phyloP scores from a whole-genome alignment of 2,888 invertebrate species.

The Tetramorium bicarinatum region DNA sequence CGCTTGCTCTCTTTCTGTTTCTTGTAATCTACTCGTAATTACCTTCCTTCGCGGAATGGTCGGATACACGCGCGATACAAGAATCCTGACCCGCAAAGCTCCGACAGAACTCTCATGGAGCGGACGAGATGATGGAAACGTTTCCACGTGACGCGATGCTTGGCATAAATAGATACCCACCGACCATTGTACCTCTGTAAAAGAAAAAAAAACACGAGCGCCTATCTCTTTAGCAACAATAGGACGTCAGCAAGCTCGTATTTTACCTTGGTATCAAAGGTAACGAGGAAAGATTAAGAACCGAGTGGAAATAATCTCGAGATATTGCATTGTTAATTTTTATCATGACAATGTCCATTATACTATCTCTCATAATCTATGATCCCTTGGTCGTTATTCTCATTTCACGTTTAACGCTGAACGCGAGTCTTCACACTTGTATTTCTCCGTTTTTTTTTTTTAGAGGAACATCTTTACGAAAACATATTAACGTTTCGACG shows the following conservation, averaged over 20 bases:
- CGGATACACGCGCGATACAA: slow-evolving; percentile 79
- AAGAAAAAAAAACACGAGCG: neutral
- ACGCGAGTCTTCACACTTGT: neutral
- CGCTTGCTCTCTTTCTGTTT: slow-evolving; percentile 60
- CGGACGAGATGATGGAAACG: slow-evolving; percentile 20
- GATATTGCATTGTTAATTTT: neutral
- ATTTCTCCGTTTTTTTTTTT: too few relatives aligned
- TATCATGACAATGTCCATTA: neutral
- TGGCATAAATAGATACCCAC: neutral
- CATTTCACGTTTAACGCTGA: neutral
- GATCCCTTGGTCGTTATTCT: neutral
- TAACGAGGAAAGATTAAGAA: slow-evolving; percentile 14
- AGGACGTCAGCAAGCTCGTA: neutral
- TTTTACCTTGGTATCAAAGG: neutral
- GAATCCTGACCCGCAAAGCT: slow-evolving; percentile 13
- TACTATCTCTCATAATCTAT: neutral
- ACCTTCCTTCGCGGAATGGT: slow-evolving; percentile 82
- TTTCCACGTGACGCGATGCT: slow-evolving; percentile 9
- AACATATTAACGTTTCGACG: neutral
- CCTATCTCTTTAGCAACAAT: neutral
- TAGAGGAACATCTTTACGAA: neutral
- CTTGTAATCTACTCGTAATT: slow-evolving; percentile 83
- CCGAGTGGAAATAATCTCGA: neutral
- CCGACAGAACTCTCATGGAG: neutral
- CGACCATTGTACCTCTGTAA: neutral